These are phyloP conservation scores for Seladonia tumulorum DNA, from an alignment of 2,888 invertebrate genomes.

Conservation along the genomic window DNA sequence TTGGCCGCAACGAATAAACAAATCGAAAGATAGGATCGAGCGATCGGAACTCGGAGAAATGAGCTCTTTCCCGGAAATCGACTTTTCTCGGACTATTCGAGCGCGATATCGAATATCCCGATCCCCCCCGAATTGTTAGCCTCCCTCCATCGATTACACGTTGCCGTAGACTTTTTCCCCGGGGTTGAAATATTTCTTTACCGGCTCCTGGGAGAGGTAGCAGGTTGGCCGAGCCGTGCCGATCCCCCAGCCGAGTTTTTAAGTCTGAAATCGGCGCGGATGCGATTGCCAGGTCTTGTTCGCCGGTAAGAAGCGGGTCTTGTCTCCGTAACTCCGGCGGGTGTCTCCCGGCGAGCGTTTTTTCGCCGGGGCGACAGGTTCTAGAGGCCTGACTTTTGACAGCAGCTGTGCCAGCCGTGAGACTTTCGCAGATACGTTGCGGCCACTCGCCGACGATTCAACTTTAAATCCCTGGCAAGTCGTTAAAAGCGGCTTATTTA, in stretches of 20 bases:
- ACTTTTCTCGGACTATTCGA: too few relatives aligned
- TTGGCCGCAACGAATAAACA: too few relatives aligned
- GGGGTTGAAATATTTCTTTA: conserved; percentile 22
- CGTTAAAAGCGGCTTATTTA: conserved; percentile 58
- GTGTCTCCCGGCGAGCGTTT: conserved; percentile 31
- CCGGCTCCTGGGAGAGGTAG: conserved; percentile 39
- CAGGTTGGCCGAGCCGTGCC: conserved; percentile 45
- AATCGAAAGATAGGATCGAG: too few relatives aligned
- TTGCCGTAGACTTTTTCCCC: neutral
- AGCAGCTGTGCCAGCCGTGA: conserved; percentile 55
- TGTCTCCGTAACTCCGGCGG: conserved; percentile 48
- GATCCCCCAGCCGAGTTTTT: conserved; percentile 52
- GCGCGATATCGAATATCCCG: neutral
- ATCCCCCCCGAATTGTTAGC: conserved; percentile 25
- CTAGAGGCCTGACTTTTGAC: conserved; percentile 48
- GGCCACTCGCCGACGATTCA: conserved; percentile 51
- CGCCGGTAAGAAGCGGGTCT: conserved; percentile 42
- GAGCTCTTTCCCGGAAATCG: too few relatives aligned
- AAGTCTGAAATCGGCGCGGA: conserved; percentile 56
- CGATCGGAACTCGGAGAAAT: too few relatives aligned
- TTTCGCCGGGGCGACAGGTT: conserved; percentile 21
- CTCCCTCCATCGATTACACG: conserved; percentile 39
- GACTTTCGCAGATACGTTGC: conserved; percentile 64
- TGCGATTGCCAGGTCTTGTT: conserved; percentile 66
- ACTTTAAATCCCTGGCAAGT: conserved; percentile 63